A percentile compares a stretch with the other conserved stretches of the same genome.
Evolutionary conservation across 2,113 vertebrate species (phyloP).

Genomic region (Seriola rivoliana): DNA sequence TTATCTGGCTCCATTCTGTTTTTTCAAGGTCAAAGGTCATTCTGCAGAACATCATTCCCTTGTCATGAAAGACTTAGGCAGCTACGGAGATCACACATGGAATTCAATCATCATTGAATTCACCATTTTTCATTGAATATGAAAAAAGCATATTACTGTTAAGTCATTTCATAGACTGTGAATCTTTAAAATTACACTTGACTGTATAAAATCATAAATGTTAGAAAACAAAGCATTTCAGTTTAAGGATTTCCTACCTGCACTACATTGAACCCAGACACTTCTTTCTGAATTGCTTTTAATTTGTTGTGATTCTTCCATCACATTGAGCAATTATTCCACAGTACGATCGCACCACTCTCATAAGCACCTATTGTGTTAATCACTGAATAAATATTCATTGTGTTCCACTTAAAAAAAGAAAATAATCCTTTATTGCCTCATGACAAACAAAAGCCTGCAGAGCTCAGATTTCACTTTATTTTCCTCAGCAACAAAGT

Average conservation of each 20-base stretch:
- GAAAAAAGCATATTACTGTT: neutral
- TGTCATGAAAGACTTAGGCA: neutral
- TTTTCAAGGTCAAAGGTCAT: neutral
- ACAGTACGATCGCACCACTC: neutral
- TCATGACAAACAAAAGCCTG: neutral
- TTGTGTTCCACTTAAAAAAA: neutral
- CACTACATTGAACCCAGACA: too few relatives aligned
- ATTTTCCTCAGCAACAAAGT: neutral
- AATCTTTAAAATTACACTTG: neutral
- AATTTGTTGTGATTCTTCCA: too few relatives aligned
- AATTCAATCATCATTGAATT: neutral
- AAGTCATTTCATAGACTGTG: neutral
- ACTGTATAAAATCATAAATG: neutral
- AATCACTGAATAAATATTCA: constrained; percentile 14
- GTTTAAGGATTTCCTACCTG: too few relatives aligned
- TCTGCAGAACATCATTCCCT: neutral
- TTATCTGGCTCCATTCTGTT: neutral
- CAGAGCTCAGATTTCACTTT: neutral
- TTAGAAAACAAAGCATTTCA: too few relatives aligned
- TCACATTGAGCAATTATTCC: too few relatives aligned
- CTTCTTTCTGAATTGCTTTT: too few relatives aligned
- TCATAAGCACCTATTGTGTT: neutral
- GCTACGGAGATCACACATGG: neutral
- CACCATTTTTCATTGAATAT: neutral
- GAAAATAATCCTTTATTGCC: neutral